Base-by-base conservation (phyloP, 1,140 invertebrate species). In the Spodoptera frugiperda region DNA sequence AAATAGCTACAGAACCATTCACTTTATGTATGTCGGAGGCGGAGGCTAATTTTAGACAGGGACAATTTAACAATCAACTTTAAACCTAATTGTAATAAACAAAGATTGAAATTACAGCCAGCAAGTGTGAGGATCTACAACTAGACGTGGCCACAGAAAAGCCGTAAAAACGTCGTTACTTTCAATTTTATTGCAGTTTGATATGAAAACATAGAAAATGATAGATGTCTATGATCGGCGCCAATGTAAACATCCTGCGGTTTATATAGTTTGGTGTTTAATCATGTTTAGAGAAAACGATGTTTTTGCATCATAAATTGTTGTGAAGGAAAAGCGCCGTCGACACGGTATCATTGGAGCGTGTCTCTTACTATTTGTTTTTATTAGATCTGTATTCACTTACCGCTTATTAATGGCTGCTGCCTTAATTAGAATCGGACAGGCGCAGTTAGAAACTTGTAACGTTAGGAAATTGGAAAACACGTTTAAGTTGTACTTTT, bases 31-130 rank as follows among this genome's bases (percentile, higher is more conserved):
- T 73, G 71, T 59, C 15, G 65, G 75, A 77, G 75, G 65, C 65
- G 75, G 71, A 14, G 51, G 65, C 65, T 77, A 70, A 70, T 70
- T 77, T 70, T 77, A 77, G 65, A 77, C 19, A 15, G 19, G 5
- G 21, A 15, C 39, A 30, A 55, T 44, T 46, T 30, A 25, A 33
- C 71, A 73, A 73, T 46, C 25, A 39, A 68, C 14, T 68, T 54
- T 65, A 51, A 30, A 65, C 70, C 72, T 73, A 55, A 55, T 55
- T 55, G 51, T 55, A 46, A 17, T 17, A 11, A 12, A 48, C 63
- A 76, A 68, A 67, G 51, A 51, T n/a, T 76, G 15, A 30, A 48
- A 65, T 76, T 75, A 19, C 44, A 73, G 19, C 14, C n/a, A 39
- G 44, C 10, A 51, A 33, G 0, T 21, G 17, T 51, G 9, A 74